Percentiles rank a stretch among this genome's conserved stretches.
These are phyloP conservation scores for Oscheius sp. DNA, from an alignment of 2,888 invertebrate genomes.

Conservation along the genomic window DNA sequence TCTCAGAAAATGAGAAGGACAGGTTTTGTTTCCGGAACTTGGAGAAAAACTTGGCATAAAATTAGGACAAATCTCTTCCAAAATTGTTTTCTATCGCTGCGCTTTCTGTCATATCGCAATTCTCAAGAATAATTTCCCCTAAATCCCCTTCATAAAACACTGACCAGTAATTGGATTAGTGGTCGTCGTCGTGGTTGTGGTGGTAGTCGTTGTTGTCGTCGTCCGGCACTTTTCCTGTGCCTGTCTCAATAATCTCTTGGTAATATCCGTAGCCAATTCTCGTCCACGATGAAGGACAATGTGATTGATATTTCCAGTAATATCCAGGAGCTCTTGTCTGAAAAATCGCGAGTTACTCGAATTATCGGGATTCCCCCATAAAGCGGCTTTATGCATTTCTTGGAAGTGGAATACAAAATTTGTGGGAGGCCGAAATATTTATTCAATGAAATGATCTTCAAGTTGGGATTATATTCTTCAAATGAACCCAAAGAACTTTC, in stretches of 20 bases:
- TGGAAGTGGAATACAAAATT: too few relatives aligned
- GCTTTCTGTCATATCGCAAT: too few relatives aligned
- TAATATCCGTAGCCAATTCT: constrained; percentile 67
- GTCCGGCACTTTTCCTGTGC: constrained; percentile 69
- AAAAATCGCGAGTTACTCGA: constrained; percentile 30
- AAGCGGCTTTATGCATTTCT: neutral
- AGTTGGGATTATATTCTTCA: too few relatives aligned
- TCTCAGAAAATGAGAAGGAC: too few relatives aligned
- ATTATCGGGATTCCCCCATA: neutral
- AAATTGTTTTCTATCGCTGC: too few relatives aligned
- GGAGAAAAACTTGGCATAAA: too few relatives aligned
- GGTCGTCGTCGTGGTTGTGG: constrained; percentile 66
- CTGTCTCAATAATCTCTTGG: constrained; percentile 62
- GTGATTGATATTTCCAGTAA: constrained; percentile 69
- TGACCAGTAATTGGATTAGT: constrained; percentile 69
- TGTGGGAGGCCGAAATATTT: too few relatives aligned
- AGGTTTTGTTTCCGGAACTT: too few relatives aligned
- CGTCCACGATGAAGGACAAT: constrained; percentile 70
- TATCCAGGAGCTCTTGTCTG: constrained; percentile 68
- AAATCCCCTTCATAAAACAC: neutral
- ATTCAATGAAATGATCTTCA: too few relatives aligned
- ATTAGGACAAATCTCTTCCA: too few relatives aligned
- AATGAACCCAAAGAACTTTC: too few relatives aligned
- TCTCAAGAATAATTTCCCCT: neutral
- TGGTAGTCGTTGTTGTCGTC: constrained; percentile 57